A percentile compares a stretch with the other conserved stretches of the same genome.
Evolutionary conservation across 2,113 vertebrate genomes (phyloP).

Genomic region (Mormyrus lacerda): DNA sequence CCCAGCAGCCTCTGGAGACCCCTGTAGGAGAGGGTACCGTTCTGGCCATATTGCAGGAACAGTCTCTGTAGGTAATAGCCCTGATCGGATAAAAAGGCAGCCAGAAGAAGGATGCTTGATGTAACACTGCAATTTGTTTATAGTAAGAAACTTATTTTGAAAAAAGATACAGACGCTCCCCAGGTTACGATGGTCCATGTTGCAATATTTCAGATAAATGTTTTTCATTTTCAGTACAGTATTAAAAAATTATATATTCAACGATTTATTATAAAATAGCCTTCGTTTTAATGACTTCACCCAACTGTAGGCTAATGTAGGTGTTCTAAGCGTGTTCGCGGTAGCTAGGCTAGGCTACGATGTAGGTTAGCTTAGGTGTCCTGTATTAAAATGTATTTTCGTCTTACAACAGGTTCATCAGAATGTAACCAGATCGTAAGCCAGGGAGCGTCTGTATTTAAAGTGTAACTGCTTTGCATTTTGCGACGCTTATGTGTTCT

Average conservation of each 20-base stretch:
- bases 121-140: not conserved
- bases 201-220: not conserved
- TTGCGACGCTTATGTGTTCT: not conserved
- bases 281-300: not conserved
- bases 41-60: constrained; percentile 67
- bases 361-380: no score
- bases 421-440: not conserved
- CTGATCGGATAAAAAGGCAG: constrained; percentile 32
- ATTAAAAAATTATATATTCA: not conserved
- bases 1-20: constrained; percentile 64
- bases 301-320: not conserved
- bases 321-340: no score
- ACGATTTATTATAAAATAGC: not conserved
- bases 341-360: no score
- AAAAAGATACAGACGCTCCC: not conserved
- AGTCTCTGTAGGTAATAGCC: constrained; percentile 68
- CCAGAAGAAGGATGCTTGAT: not conserved
- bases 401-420: not conserved
- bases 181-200: not conserved
- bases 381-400: no score
- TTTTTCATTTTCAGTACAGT: not conserved
- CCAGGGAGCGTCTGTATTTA: not conserved
- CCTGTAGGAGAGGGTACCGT: constrained; percentile 59
- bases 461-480: not conserved
- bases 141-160: not conserved